Base-by-base conservation (phyloP, 2,888 invertebrate genomes). In the Parasteatoda lunata region DNA sequence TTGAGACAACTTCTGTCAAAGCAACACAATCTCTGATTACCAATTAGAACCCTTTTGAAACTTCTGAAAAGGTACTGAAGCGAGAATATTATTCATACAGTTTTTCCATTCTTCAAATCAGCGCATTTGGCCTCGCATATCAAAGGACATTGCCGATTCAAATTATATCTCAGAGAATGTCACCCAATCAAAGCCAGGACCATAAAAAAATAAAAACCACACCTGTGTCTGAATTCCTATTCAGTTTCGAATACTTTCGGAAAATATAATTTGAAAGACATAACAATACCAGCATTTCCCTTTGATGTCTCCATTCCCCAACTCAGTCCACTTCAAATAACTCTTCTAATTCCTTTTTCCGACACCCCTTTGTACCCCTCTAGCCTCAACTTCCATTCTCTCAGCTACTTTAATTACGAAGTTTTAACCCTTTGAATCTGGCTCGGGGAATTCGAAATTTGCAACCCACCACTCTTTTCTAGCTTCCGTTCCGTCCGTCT, bases 371-470 rank as follows among this genome's bases (percentile, higher is more conserved):
- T 30, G 30, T 30, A 30, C 30, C 30, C 30, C 30, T 30, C 30
- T 30, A 30, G 30, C 30, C 30, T 30, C 30, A 30, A 6, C 68
- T n/a, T 65, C 73, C 51, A 52, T 66, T 66, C 52, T 64, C 47
- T 65, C 80, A 75, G 54, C 75, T 47, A 59, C 82, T 82, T 77
- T 83, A 83, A 83, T 83, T 83, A 83, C 72, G 65, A 77, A 83
- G 77, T 83, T 83, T 83, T 71, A 83, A 77, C 83, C 83, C 77
- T 83, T 83, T 83, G 77, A 77, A 83, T 77, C 83, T 77, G 83
- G 69, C 75, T 76, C 69, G 75, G 15, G 11, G 82, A 70, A 76
- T 75, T 82, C 59, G 80, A 73, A 76, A 82, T 59, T 82, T 59
- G 9, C n/a, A 9, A 9, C 59, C 59, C n/a, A 59, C 59, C 59